Conservation (phyloP, 2,113 vertebrate genomes). For the Laticauda colubrina region DNA sequence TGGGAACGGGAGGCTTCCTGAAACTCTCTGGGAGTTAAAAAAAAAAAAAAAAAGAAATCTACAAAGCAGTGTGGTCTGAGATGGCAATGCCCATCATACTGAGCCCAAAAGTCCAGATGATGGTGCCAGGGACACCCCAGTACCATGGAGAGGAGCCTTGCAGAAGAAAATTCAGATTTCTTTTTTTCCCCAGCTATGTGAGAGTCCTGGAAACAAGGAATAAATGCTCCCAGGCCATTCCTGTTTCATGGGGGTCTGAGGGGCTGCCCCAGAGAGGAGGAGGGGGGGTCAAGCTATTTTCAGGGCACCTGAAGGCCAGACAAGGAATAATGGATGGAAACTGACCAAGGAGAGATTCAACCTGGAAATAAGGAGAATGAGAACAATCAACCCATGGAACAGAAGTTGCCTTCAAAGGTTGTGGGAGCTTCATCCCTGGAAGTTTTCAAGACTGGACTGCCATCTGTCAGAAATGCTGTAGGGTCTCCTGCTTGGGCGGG, state of each 20-base stretch:
- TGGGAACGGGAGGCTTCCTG: background rate
- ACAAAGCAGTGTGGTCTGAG: background rate
- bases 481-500: too few relatives aligned
- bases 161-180: background rate
- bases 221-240: background rate
- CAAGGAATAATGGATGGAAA: too few relatives aligned
- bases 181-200: background rate
- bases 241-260: background rate
- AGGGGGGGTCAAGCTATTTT: too few relatives aligned
- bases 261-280: too few relatives aligned
- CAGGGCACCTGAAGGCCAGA: too few relatives aligned
- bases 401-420: too few relatives aligned
- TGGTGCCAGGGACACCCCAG: background rate
- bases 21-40: background rate
- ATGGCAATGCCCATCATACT: background rate
- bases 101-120: background rate
- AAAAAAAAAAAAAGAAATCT: background rate
- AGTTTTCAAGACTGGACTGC: too few relatives aligned
- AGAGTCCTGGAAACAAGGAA: background rate
- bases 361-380: too few relatives aligned
- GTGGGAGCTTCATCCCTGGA: too few relatives aligned
- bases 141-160: background rate
- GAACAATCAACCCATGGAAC: too few relatives aligned
- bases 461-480: too few relatives aligned
- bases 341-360: too few relatives aligned